Evolutionary conservation across 2,113 vertebrate species (phyloP).

Genomic region (Hypocryptadius cinnamomeus): DNA sequence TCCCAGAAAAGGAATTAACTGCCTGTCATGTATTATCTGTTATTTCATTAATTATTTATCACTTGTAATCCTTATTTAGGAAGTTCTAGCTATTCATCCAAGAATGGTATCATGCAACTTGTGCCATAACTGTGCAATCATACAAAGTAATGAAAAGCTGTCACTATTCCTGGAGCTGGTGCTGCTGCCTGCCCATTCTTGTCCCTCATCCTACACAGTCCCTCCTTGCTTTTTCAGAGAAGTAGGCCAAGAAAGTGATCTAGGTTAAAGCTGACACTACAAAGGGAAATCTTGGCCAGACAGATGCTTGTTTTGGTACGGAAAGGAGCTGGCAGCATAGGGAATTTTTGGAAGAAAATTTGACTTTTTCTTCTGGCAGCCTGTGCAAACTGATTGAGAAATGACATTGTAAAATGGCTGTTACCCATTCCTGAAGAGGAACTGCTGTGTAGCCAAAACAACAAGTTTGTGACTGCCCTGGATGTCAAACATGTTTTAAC

Average conservation of each 20-base stretch:
- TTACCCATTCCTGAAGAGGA: background rate
- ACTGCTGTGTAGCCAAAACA: background rate
- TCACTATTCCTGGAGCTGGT: background rate
- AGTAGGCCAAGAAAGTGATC: background rate
- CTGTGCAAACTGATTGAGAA: background rate
- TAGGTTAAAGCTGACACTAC: background rate
- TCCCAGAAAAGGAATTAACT: background rate
- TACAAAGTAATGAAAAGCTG: background rate
- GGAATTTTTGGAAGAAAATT: background rate
- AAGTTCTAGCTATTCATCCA: background rate
- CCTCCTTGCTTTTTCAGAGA: background rate
- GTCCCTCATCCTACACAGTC: background rate
- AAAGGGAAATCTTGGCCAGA: background rate
- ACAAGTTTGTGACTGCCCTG: background rate
- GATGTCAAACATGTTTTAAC: background rate
- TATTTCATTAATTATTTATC: conserved; percentile 2
- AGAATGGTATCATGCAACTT: background rate
- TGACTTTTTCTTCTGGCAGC: background rate
- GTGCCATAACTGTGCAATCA: background rate
- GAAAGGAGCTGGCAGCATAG: background rate
- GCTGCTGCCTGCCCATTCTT: background rate
- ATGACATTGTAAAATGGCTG: background rate
- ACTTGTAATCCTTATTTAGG: background rate
- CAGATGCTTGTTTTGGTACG: background rate
- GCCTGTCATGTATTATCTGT: background rate